Conservation (phyloP, 2,888 invertebrate species). For the Drosophila stalkeri region DNA sequence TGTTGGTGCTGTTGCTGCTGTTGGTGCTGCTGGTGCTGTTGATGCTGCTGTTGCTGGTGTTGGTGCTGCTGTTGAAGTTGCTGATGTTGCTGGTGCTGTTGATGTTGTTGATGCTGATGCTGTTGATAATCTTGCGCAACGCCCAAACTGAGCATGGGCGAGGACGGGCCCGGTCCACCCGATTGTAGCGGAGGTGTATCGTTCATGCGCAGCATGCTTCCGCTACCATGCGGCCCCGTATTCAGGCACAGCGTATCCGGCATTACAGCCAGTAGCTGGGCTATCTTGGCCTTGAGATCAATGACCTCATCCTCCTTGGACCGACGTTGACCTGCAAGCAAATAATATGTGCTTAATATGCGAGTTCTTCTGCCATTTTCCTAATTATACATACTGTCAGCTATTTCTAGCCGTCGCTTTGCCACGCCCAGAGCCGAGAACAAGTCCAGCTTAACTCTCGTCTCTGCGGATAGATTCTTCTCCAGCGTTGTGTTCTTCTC, state of each 20-base stretch:
- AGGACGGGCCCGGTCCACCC: constrained; percentile 83
- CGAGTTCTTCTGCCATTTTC: neutral
- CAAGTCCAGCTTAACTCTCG: constrained; percentile 98
- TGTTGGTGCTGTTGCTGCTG: constrained; percentile 56
- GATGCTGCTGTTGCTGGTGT: constrained; percentile 35
- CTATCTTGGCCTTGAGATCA: constrained; percentile 95
- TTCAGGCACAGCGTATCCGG: constrained; percentile 88
- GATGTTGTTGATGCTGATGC: constrained; percentile 65
- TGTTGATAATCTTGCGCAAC: constrained; percentile 74
- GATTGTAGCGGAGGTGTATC: constrained; percentile 85
- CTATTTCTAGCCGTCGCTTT: constrained; percentile 94
- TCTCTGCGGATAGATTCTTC: constrained; percentile 97
- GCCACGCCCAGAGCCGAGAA: constrained; percentile 98
- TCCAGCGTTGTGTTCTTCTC: constrained; percentile 97
- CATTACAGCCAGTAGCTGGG: constrained; percentile 97
- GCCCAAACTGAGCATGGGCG: constrained; percentile 84
- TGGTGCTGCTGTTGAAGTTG: constrained; percentile 48
- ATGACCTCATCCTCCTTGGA: constrained; percentile 96
- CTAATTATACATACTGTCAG: constrained; percentile 89
- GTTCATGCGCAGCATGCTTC: constrained; percentile 88
- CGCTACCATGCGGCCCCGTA: constrained; percentile 86
- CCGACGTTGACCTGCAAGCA: constrained; percentile 89
- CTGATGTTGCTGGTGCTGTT: constrained; percentile 58
- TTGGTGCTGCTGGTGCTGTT: constrained; percentile 41
- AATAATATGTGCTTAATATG: neutral